Percentiles rank a stretch among this genome's conserved stretches.
These are phyloP conservation scores for Conomelus anceps DNA, from an alignment of 2,888 invertebrate genomes.

Conservation along the genomic window DNA sequence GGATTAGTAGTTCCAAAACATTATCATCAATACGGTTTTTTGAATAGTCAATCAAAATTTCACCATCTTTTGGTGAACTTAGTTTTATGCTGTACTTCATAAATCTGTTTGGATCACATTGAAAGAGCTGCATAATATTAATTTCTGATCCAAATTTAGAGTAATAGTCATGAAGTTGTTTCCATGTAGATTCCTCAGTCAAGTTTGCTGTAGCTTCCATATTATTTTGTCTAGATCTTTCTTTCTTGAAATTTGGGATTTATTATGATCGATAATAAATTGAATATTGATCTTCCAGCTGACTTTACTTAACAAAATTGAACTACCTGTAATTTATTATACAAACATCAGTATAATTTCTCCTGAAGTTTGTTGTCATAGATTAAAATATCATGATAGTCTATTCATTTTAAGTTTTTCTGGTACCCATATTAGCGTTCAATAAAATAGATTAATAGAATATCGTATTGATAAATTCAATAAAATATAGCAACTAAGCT, in stretches of 20 bases:
- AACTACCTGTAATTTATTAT: not conserved
- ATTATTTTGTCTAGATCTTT: not conserved
- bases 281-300: not conserved
- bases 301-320: not conserved
- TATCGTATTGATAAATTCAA: too few relatives aligned
- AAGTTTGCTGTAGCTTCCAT: conserved; percentile 52
- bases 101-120: conserved; percentile 73
- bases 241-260: too few relatives aligned
- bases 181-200: conserved; percentile 61
- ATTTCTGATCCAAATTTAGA: conserved; percentile 63
- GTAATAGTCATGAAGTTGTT: conserved; percentile 68
- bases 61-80: conserved; percentile 77
- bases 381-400: too few relatives aligned
- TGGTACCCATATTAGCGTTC: too few relatives aligned
- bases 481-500: too few relatives aligned
- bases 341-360: too few relatives aligned
- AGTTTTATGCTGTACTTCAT: conserved; percentile 75
- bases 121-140: conserved; percentile 76
- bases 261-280: too few relatives aligned
- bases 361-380: too few relatives aligned
- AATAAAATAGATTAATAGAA: too few relatives aligned
- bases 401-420: too few relatives aligned
- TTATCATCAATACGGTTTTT: conserved; percentile 87
- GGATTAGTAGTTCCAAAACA: conserved; percentile 64
- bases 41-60: conserved; percentile 90